Evolutionary conservation across 2,797 vertebrate genomes (phyloP), one percentile per base, ranked within the genome.

Genomic region (Philypnodon macrostomus): DNA sequence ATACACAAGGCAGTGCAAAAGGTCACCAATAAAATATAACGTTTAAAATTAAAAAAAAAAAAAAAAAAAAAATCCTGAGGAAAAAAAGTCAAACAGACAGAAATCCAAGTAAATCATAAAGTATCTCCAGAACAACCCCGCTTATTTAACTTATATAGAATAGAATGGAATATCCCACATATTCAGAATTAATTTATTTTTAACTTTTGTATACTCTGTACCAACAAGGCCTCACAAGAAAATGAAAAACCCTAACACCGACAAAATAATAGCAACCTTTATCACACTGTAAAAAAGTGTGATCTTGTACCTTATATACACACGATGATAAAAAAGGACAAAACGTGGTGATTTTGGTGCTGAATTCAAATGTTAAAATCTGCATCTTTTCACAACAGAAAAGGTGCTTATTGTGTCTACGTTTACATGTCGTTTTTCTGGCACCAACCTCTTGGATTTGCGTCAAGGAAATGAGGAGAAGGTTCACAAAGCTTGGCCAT

Each of bases 1-100:
- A 72, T 75, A 85, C 80, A 88, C 27, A 57, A 88, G 76, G 83
- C 84, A 89, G 87, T 90, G 88, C 89, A 91, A 90, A 88, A 85
- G 73, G 75, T 85, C 87, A 88, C 87, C 77, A 84, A 80, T 78
- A 83, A 85, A 84, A 87, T 66, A 80, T 67, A 49, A 74, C 46
- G 47, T 77, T 67, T 68, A 77, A 84, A 79, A 85, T 73, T 52
- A 67, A 59, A 75, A 84, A n/a, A 82, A 75, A 39, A 66, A 74
- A 83, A 75, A 47, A 45, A 67, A 74, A 82, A 71, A 48, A 86
- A 58, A 87, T 88, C 89, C 89, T 90, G 89, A 91, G 87, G 74
- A 76, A 81, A 77, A 69, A 69, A 81, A 38, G 47, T 62, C 54
- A 78, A 33, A 85, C n/a, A 82, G 58, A 67, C 58, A 77, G 47